phyloP scores from a whole-genome alignment of 2,888 invertebrate genomes.

The Spilosoma lubricipeda region DNA sequence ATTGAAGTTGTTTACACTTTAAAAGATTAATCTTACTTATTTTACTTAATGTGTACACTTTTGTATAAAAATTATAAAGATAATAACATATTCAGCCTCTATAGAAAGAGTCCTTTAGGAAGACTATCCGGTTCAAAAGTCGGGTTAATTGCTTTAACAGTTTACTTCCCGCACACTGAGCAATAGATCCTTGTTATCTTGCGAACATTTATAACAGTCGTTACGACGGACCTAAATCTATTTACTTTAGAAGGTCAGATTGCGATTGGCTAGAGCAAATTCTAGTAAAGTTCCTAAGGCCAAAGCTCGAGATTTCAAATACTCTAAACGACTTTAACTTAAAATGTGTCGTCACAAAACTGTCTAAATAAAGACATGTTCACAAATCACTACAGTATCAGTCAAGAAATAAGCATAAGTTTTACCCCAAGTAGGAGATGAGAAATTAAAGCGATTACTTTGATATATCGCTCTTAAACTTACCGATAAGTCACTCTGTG shows the following conservation, averaged over 20 bases:
- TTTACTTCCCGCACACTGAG: constrained; percentile 9
- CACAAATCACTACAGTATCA: constrained; percentile 71
- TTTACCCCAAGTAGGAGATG: constrained; percentile 78
- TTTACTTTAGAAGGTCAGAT: constrained; percentile 19
- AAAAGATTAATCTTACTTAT: too few species aligned
- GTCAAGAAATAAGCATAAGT: constrained; percentile 77
- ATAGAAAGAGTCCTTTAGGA: not conserved
- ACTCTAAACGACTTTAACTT: constrained; percentile 19
- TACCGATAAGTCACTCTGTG: constrained; percentile 83
- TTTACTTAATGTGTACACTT: not conserved
- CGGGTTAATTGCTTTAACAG: constrained; percentile 8
- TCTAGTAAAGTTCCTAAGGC: constrained; percentile 4
- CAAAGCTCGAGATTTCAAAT: not conserved
- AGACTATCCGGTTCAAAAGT: not conserved
- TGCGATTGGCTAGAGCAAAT: constrained; percentile 5
- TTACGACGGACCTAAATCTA: constrained; percentile 16
- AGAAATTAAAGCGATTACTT: constrained; percentile 86
- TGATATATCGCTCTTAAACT: constrained; percentile 84
- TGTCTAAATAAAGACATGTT: constrained; percentile 42
- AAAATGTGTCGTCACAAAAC: constrained; percentile 33
- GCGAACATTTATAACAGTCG: constrained; percentile 24
- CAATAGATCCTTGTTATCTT: constrained; percentile 19
- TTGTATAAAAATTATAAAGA: not conserved
- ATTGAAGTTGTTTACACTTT: too few species aligned
- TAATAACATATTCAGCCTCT: not conserved